Percentiles rank a stretch among this genome's conserved stretches.
Evolutionary conservation across 2,888 invertebrate species (phyloP).

Genomic region (Drosophila nr. perissopoda): DNA sequence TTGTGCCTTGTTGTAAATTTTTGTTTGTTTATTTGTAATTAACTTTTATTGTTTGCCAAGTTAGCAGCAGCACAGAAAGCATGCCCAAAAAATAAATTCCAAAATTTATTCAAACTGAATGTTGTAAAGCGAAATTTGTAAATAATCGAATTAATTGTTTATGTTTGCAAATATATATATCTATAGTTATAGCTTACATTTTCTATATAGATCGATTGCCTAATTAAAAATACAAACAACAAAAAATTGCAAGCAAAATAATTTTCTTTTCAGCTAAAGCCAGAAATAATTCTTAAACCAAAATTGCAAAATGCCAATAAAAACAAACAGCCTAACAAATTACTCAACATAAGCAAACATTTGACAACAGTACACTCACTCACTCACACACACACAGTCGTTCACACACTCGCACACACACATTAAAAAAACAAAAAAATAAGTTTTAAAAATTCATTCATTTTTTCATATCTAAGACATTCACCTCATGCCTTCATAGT

Average conservation of each 20-base stretch:
- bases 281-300: slow-evolving; percentile 28
- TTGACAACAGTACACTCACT: slow-evolving; percentile 31
- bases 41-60: slow-evolving; percentile 70
- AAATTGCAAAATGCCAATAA: slow-evolving; percentile 56
- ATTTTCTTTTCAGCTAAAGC: slow-evolving; percentile 47
- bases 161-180: slow-evolving; percentile 36
- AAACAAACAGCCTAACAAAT: slow-evolving; percentile 76
- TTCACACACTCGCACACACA: slow-evolving; percentile 36
- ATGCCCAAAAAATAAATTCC: slow-evolving; percentile 33
- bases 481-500: slow-evolving; percentile 50
- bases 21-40: slow-evolving; percentile 42
- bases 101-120: slow-evolving; percentile 62
- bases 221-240: slow-evolving; percentile 10
- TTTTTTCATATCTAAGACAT: slow-evolving; percentile 49
- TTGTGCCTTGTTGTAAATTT: slow-evolving; percentile 52
- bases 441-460: slow-evolving; percentile 36
- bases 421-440: neutral
- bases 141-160: slow-evolving; percentile 62
- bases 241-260: slow-evolving; percentile 45
- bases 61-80: slow-evolving; percentile 65
- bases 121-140: slow-evolving; percentile 71
- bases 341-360: slow-evolving; percentile 50
- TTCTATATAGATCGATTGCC: slow-evolving; percentile 31
- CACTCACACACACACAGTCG: slow-evolving; percentile 26
- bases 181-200: slow-evolving; percentile 32